phyloP scores from a whole-genome alignment of 2,888 invertebrate genomes.

The Clostera curtula region DNA sequence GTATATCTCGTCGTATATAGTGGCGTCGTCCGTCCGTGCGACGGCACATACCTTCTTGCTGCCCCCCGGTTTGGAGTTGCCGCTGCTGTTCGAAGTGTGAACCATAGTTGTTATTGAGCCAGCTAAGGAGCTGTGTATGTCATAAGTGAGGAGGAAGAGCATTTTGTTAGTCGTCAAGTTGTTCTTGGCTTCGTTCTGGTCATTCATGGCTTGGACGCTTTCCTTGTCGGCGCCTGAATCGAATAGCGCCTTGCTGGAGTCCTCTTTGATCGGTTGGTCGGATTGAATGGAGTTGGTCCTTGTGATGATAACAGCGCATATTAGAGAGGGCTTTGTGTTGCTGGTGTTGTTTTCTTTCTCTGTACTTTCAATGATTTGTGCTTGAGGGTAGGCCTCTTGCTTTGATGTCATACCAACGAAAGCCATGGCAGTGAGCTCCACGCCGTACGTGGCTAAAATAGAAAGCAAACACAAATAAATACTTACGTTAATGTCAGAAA shows the following conservation, averaged over 20 bases:
- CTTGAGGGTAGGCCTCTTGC: conserved; percentile 47
- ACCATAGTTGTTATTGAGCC: conserved; percentile 63
- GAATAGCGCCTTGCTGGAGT: conserved; percentile 58
- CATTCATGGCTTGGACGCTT: conserved; percentile 83
- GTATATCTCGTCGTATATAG: conserved; percentile 65
- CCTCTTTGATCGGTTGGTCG: conserved; percentile 52
- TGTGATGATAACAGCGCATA: conserved; percentile 57
- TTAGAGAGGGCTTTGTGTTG: conserved; percentile 56
- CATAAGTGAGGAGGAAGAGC: conserved; percentile 80
- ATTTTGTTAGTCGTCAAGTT: conserved; percentile 55
- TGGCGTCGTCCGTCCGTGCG: conserved; percentile 48
- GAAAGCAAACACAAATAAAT: conserved; percentile 4
- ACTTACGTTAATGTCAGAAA: not conserved
- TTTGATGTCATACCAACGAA: conserved; percentile 59
- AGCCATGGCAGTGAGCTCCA: conserved; percentile 64
- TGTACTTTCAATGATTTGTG: conserved; percentile 42
- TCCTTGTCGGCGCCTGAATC: conserved; percentile 56
- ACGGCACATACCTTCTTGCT: conserved; percentile 66
- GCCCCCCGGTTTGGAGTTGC: conserved; percentile 68
- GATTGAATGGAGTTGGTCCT: conserved; percentile 39
- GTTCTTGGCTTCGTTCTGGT: conserved; percentile 81
- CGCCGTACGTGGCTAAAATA: conserved; percentile 52
- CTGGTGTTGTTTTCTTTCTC: conserved; percentile 48
- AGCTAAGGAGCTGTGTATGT: conserved; percentile 77
- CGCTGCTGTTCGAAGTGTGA: conserved; percentile 59